Evolutionary conservation across 2,888 invertebrate genomes (phyloP), one percentile per base, ranked within the genome.

Genomic region (Rambutsinella grinnellia): DNA sequence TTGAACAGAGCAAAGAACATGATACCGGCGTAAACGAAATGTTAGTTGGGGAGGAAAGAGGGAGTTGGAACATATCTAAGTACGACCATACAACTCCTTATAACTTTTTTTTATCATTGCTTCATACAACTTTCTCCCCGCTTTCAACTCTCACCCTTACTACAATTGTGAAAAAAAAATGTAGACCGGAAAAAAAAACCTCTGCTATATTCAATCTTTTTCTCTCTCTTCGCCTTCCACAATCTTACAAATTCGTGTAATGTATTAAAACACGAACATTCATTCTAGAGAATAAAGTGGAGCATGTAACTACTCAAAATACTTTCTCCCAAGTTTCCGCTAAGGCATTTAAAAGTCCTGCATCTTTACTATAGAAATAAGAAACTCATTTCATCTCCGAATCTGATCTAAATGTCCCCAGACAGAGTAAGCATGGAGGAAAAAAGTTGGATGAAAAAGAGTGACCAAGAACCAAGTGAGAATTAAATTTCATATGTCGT

Each of bases 331-430:
- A n/a, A n/a, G n/a, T n/a, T n/a, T n/a, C n/a, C n/a, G n/a, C n/a
- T n/a, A n/a, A n/a, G n/a, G n/a, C n/a, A n/a, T n/a, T n/a, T n/a
- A n/a, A n/a, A n/a, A n/a, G n/a, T n/a, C n/a, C n/a, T n/a, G n/a
- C n/a, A n/a, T n/a, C n/a, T n/a, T n/a, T n/a, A n/a, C n/a, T n/a
- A n/a, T n/a, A n/a, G 15, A 28, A 46, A 70, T 46, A 49, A 57
- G 57, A 57, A 60, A 46, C 76, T 76, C 79, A 77, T 80, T 75
- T 75, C 78, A 79, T 79, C 76, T 78, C 23, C 54, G 70, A 68
- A 68, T 74, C 67, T 70, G 70, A 80, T 80, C 79, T 80, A 78
- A 75, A 80, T 78, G 78, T 78, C 67, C 60, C 70, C 57, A 26
- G 75, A 75, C 68, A 68, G 68, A 57, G 36, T 36, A 53, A 54